Percentiles rank a stretch among this genome's conserved stretches.
Conservation (phyloP, 2,888 invertebrate species). For the Plebejus anna region DNA sequence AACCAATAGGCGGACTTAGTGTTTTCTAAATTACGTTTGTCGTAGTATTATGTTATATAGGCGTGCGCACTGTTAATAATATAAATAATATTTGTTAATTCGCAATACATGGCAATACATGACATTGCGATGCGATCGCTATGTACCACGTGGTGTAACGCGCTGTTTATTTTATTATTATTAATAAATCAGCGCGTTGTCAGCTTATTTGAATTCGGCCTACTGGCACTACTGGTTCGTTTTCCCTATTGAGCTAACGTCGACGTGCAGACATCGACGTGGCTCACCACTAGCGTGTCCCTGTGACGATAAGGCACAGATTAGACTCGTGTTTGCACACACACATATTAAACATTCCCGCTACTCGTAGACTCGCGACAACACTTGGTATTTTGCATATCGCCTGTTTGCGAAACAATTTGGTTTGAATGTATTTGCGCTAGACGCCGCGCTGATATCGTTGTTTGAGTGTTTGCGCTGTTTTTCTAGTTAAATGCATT, state of each 20-base stretch:
- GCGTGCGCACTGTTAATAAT: no score
- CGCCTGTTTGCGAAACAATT: constrained; percentile 68
- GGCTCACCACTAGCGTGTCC: constrained; percentile 42
- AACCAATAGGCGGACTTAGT: no score
- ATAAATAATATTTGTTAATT: no score
- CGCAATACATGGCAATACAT: no score
- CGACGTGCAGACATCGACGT: constrained; percentile 36
- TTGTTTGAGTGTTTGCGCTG: constrained; percentile 35
- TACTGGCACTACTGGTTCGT: no score
- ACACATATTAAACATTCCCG: constrained; percentile 71
- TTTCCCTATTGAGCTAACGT: neutral
- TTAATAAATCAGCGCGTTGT: no score
- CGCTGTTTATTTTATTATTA: no score
- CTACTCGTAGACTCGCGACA: constrained; percentile 60
- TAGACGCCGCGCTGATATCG: constrained; percentile 37
- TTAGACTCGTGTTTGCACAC: constrained; percentile 73
- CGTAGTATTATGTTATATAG: no score
- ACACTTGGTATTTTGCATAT: constrained; percentile 66
- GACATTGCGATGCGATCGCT: no score
- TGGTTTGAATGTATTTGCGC: constrained; percentile 60
- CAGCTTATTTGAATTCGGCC: no score
- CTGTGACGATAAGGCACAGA: constrained; percentile 68
- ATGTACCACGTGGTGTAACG: no score
- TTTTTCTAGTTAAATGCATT: constrained; percentile 30
- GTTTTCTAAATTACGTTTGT: no score